Conservation (phyloP, 1,140 invertebrate species). For the Cyrtorhinus lividipennis region DNA sequence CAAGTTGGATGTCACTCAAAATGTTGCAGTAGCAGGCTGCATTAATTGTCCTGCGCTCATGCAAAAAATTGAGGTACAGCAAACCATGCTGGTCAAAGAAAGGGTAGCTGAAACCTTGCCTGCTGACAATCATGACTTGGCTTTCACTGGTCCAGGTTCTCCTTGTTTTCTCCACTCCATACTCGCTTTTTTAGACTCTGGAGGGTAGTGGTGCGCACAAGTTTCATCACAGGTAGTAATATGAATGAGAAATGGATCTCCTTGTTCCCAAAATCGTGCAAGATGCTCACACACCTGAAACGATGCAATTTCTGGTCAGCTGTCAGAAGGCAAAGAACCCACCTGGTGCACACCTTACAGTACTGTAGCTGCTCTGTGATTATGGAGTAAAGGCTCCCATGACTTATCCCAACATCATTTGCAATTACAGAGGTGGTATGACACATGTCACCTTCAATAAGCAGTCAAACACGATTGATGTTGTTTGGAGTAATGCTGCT, state of each 20-base stretch:
- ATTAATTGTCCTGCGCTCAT: conserved; percentile 1
- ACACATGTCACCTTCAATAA: background rate
- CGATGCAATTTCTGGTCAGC: background rate
- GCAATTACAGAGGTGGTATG: background rate
- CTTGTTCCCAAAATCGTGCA: background rate
- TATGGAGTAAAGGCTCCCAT: background rate
- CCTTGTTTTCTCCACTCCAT: conserved; percentile 16
- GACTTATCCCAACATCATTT: background rate
- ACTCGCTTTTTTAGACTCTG: conserved; percentile 24
- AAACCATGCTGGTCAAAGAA: background rate
- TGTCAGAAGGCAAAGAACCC: too few relatives aligned
- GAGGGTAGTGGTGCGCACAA: conserved; percentile 24
- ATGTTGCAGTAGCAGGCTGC: background rate
- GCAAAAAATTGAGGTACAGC: background rate
- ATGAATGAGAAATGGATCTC: background rate
- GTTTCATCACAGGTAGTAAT: conserved; percentile 26
- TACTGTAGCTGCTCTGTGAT: background rate
- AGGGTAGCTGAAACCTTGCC: conserved; percentile 7
- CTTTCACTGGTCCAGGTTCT: conserved; percentile 18
- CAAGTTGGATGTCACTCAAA: conserved; percentile 14
- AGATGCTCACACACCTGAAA: background rate
- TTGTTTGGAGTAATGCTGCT: background rate
- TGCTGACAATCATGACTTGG: conserved; percentile 9
- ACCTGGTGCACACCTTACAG: too few relatives aligned
- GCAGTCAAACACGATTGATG: background rate